Evolutionary conservation across 1,140 invertebrate genomes (phyloP).

Genomic region (Teleopsis dalmanni): DNA sequence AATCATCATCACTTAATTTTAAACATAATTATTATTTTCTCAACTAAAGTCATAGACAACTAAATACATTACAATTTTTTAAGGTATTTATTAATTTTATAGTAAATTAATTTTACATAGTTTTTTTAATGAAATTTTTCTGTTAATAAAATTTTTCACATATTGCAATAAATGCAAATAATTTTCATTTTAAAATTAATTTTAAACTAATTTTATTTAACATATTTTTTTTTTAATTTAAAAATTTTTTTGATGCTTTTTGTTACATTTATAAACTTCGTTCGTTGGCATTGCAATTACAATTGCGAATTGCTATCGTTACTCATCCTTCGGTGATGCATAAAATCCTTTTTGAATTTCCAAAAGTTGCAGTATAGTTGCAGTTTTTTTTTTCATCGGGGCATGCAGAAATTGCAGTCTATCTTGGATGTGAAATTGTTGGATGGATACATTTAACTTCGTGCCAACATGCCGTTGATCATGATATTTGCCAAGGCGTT

Average conservation of each 20-base stretch:
- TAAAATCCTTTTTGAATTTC: neutral
- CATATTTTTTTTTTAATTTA: neutral
- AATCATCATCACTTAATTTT: no score
- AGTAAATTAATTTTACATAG: no score
- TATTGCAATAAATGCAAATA: neutral
- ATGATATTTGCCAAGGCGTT: constrained; percentile 93
- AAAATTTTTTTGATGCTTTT: neutral
- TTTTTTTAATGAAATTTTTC: neutral
- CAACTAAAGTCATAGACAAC: no score
- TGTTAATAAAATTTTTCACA: neutral
- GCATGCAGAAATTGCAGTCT: neutral
- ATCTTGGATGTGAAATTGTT: neutral
- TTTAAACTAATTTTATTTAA: neutral
- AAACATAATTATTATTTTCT: no score
- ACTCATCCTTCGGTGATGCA: neutral
- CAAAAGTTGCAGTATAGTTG: neutral
- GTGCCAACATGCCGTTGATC: constrained; percentile 75
- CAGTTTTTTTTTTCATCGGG: neutral
- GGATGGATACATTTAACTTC: constrained; percentile 6
- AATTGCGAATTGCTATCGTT: neutral
- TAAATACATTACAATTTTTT: no score
- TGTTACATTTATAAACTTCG: neutral
- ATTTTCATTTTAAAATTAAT: neutral
- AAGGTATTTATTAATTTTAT: no score
- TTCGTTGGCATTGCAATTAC: neutral